Base-by-base conservation (phyloP, 2,888 invertebrate species). In the Platerodrilus igneus region DNA sequence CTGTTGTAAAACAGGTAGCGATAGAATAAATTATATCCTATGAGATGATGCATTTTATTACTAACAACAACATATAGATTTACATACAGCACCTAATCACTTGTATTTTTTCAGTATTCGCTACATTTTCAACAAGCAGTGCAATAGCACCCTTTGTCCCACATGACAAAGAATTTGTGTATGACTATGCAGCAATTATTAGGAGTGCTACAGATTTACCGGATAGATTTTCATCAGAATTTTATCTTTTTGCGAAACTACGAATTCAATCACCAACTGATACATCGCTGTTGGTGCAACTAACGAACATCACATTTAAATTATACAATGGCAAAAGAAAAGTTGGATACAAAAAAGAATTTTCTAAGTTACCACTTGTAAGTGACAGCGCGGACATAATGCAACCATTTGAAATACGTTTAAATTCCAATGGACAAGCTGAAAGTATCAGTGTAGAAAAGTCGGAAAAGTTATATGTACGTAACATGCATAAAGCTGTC, bases 401-500 rank as follows among this genome's bases (percentile, higher is more conserved):
- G 16, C 38, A 36, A 29, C 41, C 48, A n/a, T 53, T 55, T 37
- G 32, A 46, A 28, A 37, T 55, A 7, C 30, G 48, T 17, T 49
- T 51, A 22, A 33, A 45, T 26, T 34, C 37, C 8, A 32, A 30
- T 39, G 51, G 49, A 17, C 41, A 64, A 59, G 44, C 62, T 8
- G 40, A 53, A 40, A 56, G 58, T 3, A 45, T 66, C 1, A 56
- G 58, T 23, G 45, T 61, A 2, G 40, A 50, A 9, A 34, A 53
- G 9, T 34, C 42, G 3, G 65, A 68, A 32, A 46, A 52, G 10
- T 47, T 45, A 29, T 69, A 63, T 62, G 61, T 64, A 2, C 53
- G 48, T 26, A 67, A 70, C 35, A 59, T 68, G 30, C 69, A 68
- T 37, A 57, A 60, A 36, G 61, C 62, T 2, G 55, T 69, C n/a